phyloP scores from a whole-genome alignment of 2,113 vertebrate species.

The Limanda limanda region DNA sequence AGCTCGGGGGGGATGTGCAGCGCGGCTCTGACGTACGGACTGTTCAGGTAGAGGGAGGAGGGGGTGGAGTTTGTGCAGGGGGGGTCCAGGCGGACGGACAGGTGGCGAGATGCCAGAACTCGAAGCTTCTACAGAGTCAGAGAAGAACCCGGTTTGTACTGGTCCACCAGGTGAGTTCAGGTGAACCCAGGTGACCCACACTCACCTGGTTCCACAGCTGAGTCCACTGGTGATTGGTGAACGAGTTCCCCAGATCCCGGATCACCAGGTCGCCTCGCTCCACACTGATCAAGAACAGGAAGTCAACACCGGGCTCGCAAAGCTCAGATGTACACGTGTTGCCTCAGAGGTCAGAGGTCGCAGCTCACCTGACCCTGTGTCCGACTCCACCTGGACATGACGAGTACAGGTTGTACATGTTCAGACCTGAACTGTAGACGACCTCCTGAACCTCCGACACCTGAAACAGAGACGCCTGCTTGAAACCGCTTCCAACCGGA shows the following conservation, averaged over 20 bases:
- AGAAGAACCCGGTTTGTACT: not conserved
- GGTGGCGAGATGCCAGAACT: constrained; percentile 50
- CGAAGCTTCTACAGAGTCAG: constrained; percentile 79
- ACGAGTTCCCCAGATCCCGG: constrained; percentile 89
- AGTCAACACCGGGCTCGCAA: not conserved
- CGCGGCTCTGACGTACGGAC: constrained; percentile 82
- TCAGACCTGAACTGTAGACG: constrained; percentile 89
- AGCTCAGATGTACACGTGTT: not conserved
- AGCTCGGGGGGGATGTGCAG: constrained; percentile 86
- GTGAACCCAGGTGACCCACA: not conserved
- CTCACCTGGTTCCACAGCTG: constrained; percentile 83
- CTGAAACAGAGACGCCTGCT: constrained; percentile 69
- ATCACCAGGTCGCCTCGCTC: constrained; percentile 80
- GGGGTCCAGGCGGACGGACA: constrained; percentile 86
- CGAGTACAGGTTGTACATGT: constrained; percentile 96
- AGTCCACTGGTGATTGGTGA: constrained; percentile 80
- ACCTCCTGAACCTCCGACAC: constrained; percentile 85
- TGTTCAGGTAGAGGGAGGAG: constrained; percentile 87
- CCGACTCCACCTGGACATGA: constrained; percentile 89
- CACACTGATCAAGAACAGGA: constrained; percentile 71
- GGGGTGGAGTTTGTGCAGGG: constrained; percentile 95
- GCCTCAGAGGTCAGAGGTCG: not conserved
- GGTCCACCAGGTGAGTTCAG: not conserved
- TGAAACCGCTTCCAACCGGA: not conserved
- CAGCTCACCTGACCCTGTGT: constrained; percentile 80